Conservation (phyloP, 2,797 vertebrate genomes). For the Darevskia mixta region DNA sequence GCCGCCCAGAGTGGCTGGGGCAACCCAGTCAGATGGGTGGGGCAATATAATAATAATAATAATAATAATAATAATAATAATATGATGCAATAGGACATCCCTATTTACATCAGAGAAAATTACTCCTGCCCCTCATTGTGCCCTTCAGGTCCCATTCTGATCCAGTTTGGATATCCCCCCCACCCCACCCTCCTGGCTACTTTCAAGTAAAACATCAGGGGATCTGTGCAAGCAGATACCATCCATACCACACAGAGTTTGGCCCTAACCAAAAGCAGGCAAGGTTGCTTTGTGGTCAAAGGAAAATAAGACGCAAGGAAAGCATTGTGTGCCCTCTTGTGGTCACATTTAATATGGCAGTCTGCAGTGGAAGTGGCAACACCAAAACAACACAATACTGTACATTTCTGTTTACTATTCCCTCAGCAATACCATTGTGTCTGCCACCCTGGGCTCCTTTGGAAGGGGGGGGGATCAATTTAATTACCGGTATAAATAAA, state of each 20-base stretch:
- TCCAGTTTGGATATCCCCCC: background rate
- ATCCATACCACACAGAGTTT: background rate
- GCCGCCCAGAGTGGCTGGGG: no score
- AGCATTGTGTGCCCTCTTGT: conserved; percentile 32
- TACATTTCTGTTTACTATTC: background rate
- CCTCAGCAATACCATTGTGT: background rate
- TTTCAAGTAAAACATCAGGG: background rate
- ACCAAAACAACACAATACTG: background rate
- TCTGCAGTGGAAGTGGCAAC: no score
- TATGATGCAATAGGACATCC: no score
- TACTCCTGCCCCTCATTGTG: background rate
- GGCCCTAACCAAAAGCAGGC: background rate
- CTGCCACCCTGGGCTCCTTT: background rate
- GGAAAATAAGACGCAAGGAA: background rate
- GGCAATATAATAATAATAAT: no score
- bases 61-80: no score
- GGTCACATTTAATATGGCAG: background rate
- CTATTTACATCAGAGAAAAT: background rate
- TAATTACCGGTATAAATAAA: no score
- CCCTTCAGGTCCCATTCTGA: background rate
- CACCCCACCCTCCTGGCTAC: background rate
- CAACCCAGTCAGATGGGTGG: no score
- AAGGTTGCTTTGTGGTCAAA: background rate
- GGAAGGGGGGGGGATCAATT: no score
- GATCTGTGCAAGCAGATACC: background rate